A percentile compares a stretch with the other conserved stretches of the same genome.
These are phyloP conservation scores for Lagenorhynchus albirostris DNA, from an alignment of 2,113 vertebrate genomes.

Conservation along the genomic window DNA sequence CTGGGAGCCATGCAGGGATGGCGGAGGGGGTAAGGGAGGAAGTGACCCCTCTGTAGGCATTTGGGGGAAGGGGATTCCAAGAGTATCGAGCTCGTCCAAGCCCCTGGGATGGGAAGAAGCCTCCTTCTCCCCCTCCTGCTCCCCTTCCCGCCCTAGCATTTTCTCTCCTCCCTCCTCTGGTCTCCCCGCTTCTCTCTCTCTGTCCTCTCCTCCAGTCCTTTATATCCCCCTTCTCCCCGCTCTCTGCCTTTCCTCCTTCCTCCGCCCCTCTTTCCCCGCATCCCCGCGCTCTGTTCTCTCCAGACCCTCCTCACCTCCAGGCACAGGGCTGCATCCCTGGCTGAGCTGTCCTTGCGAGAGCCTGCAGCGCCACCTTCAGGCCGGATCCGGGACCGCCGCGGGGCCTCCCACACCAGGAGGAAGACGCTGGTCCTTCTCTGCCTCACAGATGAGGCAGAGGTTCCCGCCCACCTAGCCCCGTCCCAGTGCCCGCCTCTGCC, in stretches of 20 bases:
- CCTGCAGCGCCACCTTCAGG: slow-evolving; percentile 62
- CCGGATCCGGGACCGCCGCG: fast-evolving
- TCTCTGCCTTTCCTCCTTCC: background rate
- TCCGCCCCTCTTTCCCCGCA: fast-evolving
- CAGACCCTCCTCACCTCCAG: background rate
- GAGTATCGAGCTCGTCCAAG: background rate
- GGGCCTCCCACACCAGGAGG: background rate
- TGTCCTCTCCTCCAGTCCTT: too few relatives aligned
- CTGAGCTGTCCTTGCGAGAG: background rate
- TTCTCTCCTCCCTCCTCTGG: background rate
- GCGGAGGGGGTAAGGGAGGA: fast-evolving
- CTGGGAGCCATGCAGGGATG: background rate
- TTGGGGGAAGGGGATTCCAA: fast-evolving
- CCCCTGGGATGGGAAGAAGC: background rate
- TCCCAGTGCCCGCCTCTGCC: fast-evolving
- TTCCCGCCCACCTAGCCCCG: fast-evolving
- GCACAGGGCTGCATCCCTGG: fast-evolving
- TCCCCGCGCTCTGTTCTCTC: background rate
- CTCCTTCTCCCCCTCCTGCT: too few relatives aligned
- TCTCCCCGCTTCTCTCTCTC: background rate
- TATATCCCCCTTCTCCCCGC: background rate
- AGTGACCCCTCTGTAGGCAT: background rate
- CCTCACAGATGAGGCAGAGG: background rate
- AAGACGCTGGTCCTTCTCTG: background rate
- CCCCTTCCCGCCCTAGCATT: too few relatives aligned